Evolutionary conservation across 1,140 invertebrate species (phyloP).

Genomic region (Bombus waltoni): DNA sequence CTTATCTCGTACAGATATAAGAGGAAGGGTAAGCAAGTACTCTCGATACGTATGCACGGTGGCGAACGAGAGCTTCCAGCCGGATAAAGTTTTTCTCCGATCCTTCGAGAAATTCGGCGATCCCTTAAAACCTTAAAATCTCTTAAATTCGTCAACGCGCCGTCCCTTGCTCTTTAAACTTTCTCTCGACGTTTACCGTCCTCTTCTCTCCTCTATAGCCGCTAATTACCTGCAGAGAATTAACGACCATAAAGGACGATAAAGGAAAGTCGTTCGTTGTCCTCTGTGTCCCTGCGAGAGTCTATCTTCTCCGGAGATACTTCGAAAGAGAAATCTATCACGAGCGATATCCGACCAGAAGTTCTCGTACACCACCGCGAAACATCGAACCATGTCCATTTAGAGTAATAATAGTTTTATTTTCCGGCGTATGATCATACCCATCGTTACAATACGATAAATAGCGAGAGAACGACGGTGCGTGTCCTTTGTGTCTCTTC

Average conservation of each 20-base stretch:
- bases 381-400: background rate
- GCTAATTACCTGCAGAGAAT: background rate
- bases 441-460: conserved; percentile 69
- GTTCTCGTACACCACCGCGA: background rate
- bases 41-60: background rate
- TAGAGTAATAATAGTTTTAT: conserved; percentile 57
- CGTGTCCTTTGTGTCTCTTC: conserved; percentile 37
- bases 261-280: background rate
- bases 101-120: background rate
- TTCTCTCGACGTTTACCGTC: background rate
- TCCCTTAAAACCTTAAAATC: background rate
- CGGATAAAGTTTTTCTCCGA: background rate
- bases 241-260: background rate
- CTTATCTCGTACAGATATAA: background rate
- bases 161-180: background rate
- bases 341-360: background rate
- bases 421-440: conserved; percentile 62
- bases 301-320: no score
- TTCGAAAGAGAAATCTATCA: background rate
- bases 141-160: no score
- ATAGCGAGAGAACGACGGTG: conserved; percentile 63
- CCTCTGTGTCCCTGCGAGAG: accelerated
- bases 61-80: background rate
- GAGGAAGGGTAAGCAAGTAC: background rate
- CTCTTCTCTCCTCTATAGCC: background rate